These are phyloP conservation scores for Epizoanthus illoricatus DNA, from an alignment of 92 coral and sea anemone genomes.

Conservation along the genomic window DNA sequence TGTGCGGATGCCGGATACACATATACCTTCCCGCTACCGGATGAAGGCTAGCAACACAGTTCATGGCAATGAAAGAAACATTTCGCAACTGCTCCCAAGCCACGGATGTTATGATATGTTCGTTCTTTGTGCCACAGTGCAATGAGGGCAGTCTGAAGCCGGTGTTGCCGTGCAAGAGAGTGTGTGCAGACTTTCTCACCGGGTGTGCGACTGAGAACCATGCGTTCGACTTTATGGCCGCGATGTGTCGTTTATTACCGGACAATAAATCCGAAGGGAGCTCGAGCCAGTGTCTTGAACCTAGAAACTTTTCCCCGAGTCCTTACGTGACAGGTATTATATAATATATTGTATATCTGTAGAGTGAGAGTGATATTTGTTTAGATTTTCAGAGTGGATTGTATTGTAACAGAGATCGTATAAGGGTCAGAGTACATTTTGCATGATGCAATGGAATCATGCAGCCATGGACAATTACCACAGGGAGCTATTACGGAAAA, in stretches of 20 bases:
- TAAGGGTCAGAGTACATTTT: no score
- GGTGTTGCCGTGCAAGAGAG: neutral
- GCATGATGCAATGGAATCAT: no score
- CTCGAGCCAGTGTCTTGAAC: neutral
- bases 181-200: neutral
- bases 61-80: neutral
- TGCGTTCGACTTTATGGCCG: slow-evolving; percentile 7
- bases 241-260: neutral
- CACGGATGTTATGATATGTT: slow-evolving; percentile 7
- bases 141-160: neutral
- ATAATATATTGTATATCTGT: no score
- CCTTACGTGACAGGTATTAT: neutral
- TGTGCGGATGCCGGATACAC: neutral
- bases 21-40: neutral
- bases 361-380: no score
- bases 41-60: neutral
- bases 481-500: no score
- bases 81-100: neutral
- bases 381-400: no score
- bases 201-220: neutral
- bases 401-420: no score
- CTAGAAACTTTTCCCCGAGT: slow-evolving; percentile 1
- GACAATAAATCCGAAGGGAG: neutral
- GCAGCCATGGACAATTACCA: no score
- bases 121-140: slow-evolving; percentile 6